phyloP scores from a whole-genome alignment of 2,888 invertebrate species.

The Scaptomyza reducta region DNA sequence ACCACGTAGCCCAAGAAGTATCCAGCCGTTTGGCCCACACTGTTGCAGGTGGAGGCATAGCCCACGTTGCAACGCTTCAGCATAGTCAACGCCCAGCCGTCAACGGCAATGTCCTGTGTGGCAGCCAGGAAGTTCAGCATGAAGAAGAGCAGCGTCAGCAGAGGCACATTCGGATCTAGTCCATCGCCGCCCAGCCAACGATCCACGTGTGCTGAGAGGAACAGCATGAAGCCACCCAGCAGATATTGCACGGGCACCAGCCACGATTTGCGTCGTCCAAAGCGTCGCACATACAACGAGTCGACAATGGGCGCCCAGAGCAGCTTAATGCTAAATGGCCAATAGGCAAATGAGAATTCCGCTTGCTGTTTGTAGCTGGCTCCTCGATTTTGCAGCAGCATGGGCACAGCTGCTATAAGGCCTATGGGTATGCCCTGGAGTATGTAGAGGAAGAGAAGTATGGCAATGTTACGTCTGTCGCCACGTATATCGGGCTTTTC shows the following conservation, averaged over 20 bases:
- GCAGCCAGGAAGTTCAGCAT: conserved; percentile 97
- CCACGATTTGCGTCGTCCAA: conserved; percentile 98
- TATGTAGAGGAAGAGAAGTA: conserved; percentile 96
- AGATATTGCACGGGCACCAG: conserved; percentile 97
- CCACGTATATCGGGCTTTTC: conserved; percentile 87
- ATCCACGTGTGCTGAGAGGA: conserved; percentile 90
- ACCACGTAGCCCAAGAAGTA: conserved; percentile 98
- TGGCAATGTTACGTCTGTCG: conserved; percentile 91
- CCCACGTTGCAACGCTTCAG: conserved; percentile 98
- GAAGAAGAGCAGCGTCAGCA: conserved; percentile 94
- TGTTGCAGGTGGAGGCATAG: conserved; percentile 99
- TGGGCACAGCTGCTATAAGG: conserved; percentile 96
- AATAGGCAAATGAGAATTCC: conserved; percentile 96
- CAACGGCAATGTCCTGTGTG: conserved; percentile 99
- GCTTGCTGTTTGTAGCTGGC: conserved; percentile 98
- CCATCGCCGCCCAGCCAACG: conserved; percentile 89
- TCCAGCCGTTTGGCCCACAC: conserved; percentile 98
- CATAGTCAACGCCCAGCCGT: conserved; percentile 99
- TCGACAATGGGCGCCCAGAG: conserved; percentile 99
- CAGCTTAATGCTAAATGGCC: conserved; percentile 96
- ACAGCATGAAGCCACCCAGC: conserved; percentile 94
- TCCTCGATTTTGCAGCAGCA: conserved; percentile 96
- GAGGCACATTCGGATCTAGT: conserved; percentile 88
- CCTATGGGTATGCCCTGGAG: conserved; percentile 98
- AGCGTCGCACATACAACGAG: conserved; percentile 91